These are phyloP conservation scores for Pholis gunnellus DNA, from an alignment of 2,113 vertebrate species.

Conservation along the genomic window DNA sequence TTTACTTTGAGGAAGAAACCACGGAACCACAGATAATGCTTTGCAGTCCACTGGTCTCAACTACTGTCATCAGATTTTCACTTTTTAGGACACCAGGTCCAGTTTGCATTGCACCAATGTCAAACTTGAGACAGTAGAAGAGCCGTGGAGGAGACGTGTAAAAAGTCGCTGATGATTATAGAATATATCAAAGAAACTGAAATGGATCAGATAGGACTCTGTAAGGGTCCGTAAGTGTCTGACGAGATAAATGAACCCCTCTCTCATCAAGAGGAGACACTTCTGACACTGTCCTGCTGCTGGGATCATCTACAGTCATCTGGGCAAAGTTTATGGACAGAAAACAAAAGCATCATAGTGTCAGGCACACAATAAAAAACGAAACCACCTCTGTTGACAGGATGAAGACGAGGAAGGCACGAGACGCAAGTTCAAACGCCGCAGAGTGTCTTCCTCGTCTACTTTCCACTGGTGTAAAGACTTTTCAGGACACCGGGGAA, in stretches of 20 bases:
- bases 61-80: conserved; percentile 81
- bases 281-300: conserved; percentile 25
- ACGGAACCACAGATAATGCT: conserved; percentile 84
- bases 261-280: conserved; percentile 25
- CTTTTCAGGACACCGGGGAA: conserved; percentile 76
- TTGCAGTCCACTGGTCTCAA: conserved; percentile 82
- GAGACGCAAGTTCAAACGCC: conserved; percentile 74
- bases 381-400: conserved; percentile 66
- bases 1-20: conserved; percentile 83
- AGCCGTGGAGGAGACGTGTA: conserved; percentile 21
- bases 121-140: conserved; percentile 36
- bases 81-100: conserved; percentile 68
- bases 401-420: conserved; percentile 53
- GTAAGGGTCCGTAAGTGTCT: background rate
- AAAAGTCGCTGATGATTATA: conserved; percentile 13
- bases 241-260: conserved; percentile 7
- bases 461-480: conserved; percentile 71
- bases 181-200: conserved; percentile 1
- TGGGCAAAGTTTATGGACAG: conserved; percentile 58
- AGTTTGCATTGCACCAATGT: conserved; percentile 49
- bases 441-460: conserved; percentile 62
- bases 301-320: conserved; percentile 55
- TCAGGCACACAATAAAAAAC: conserved; percentile 63
- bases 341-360: conserved; percentile 63
- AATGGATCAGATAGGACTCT: background rate